Evolutionary conservation across 2,113 vertebrate species (phyloP).

Genomic region (Acanthisitta chloris): DNA sequence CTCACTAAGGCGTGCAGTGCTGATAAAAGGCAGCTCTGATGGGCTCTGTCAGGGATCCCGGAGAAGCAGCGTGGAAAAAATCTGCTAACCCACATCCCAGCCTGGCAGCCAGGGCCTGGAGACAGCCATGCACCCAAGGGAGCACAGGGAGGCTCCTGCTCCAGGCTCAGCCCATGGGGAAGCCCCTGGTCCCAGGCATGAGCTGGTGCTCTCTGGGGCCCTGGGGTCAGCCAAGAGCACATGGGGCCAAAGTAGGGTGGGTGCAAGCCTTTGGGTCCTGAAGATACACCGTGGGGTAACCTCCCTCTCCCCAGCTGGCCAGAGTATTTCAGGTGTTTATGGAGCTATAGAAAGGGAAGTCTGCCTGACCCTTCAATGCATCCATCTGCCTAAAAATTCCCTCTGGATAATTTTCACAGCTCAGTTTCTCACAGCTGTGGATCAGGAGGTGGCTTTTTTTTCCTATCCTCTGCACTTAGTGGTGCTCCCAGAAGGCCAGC

Average conservation of each 20-base stretch:
- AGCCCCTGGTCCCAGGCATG: background rate
- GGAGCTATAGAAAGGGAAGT: background rate
- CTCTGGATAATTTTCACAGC: background rate
- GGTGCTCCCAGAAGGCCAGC: background rate
- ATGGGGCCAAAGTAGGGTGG: background rate
- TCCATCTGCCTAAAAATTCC: background rate
- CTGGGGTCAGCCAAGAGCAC: background rate
- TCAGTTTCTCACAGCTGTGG: background rate
- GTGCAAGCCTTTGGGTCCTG: rapidly evolving
- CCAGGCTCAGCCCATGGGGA: background rate
- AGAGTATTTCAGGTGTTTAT: background rate
- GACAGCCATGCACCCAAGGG: background rate
- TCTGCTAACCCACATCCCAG: conserved; percentile 61
- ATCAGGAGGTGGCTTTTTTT: background rate
- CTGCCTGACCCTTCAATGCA: background rate
- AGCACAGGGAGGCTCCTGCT: background rate
- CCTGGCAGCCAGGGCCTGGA: background rate
- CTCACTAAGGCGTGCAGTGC: conserved; percentile 84
- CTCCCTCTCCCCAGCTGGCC: background rate
- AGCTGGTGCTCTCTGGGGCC: background rate
- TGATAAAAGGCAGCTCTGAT: conserved; percentile 81
- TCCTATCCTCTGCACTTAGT: background rate
- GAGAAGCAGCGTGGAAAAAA: conserved; percentile 62
- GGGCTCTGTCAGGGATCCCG: conserved; percentile 65
- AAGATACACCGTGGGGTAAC: background rate